Conservation (phyloP, 2,113 vertebrate genomes). For the Gnathonemus longibarbis region DNA sequence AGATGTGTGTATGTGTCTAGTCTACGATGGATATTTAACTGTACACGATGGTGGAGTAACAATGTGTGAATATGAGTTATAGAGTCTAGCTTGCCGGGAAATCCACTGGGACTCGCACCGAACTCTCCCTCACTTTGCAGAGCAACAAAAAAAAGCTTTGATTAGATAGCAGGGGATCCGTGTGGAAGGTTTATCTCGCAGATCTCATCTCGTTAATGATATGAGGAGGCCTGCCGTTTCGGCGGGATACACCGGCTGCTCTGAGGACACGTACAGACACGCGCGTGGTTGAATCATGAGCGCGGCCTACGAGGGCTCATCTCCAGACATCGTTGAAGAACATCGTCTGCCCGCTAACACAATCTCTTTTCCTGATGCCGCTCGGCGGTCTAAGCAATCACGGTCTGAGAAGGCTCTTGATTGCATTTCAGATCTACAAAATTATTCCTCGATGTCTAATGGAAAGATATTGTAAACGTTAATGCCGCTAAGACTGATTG, state of each 20-base stretch:
- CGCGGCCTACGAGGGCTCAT: neutral
- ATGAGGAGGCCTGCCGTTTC: constrained; percentile 12
- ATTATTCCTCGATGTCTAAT: neutral
- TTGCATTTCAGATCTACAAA: neutral
- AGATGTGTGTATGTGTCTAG: neutral
- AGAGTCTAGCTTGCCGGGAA: neutral
- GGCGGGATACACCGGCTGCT: neutral
- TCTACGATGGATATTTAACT: neutral
- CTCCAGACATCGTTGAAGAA: neutral
- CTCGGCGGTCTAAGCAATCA: neutral
- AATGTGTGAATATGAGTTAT: neutral
- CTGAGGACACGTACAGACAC: neutral
- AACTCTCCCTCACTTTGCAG: neutral
- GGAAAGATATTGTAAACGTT: constrained; percentile 3
- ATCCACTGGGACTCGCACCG: neutral
- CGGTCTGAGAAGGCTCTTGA: neutral
- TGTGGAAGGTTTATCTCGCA: constrained; percentile 13
- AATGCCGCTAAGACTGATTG: neutral
- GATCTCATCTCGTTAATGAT: constrained; percentile 7
- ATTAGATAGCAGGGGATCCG: constrained; percentile 9
- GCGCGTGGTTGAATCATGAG: neutral
- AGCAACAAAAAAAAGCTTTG: constrained; percentile 10
- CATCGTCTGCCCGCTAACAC: neutral
- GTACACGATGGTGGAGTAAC: neutral
- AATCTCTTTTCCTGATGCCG: neutral